These are phyloP conservation scores for Cantharis flavilabris DNA, from an alignment of 2,888 invertebrate genomes.

Conservation along the genomic window DNA sequence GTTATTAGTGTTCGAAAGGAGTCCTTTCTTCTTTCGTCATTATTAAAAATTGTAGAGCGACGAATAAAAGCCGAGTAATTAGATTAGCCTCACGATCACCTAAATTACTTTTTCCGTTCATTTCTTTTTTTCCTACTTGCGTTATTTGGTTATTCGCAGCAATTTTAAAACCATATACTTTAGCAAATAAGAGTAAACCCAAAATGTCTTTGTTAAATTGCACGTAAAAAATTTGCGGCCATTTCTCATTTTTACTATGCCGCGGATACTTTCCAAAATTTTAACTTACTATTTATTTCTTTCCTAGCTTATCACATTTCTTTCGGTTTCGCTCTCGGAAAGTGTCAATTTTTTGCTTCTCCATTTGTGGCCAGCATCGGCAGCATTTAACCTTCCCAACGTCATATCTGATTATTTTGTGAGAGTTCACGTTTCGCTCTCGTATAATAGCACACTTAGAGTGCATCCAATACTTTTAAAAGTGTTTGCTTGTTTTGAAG, in stretches of 20 bases:
- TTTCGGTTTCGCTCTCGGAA: background rate
- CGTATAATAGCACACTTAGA: background rate
- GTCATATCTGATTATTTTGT: background rate
- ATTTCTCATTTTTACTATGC: background rate
- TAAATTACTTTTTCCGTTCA: conserved; percentile 18
- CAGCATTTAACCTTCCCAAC: background rate
- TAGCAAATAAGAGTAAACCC: conserved; percentile 10
- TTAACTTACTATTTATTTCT: background rate
- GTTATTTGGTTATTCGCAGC: background rate
- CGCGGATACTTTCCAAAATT: background rate
- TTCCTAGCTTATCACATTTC: background rate
- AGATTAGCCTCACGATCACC: conserved; percentile 16
- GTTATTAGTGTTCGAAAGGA: conserved; percentile 18
- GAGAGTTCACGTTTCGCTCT: background rate
- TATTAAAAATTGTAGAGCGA: conserved; percentile 24
- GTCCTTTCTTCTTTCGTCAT: conserved; percentile 8
- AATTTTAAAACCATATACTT: background rate
- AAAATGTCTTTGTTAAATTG: conserved; percentile 8
- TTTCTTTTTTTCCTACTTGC: background rate
- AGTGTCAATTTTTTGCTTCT: background rate
- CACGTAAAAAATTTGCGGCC: conserved; percentile 3
- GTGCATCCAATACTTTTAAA: background rate
- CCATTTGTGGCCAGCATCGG: background rate
- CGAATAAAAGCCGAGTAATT: conserved; percentile 21
- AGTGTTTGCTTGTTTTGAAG: background rate